Percentiles rank a stretch among this genome's conserved stretches.
phyloP scores from a whole-genome alignment of 2,797 vertebrate genomes.

The Cuculus canorus region DNA sequence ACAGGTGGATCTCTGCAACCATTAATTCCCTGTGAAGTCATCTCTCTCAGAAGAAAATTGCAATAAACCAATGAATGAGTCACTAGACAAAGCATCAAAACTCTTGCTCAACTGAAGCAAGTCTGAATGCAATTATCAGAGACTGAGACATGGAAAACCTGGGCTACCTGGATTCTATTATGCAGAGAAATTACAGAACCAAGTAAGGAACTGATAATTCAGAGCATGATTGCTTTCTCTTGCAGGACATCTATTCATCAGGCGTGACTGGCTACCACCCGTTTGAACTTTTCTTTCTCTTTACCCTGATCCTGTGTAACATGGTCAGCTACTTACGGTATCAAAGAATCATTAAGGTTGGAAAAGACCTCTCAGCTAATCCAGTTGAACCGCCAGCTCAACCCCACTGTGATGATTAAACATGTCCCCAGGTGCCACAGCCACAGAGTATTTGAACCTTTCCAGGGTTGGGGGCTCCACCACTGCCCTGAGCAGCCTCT shows the following conservation, averaged over 20 bases:
- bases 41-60: not conserved
- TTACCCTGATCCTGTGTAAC: rapidly evolving
- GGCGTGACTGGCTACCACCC: not conserved
- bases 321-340: rapidly evolving
- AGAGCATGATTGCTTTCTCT: not conserved
- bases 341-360: no score
- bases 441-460: no score
- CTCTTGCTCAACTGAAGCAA: not conserved
- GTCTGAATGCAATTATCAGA: not conserved
- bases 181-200: not conserved
- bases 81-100: not conserved
- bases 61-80: not conserved
- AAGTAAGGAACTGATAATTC: not conserved
- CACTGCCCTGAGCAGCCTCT: no score
- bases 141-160: rapidly evolving
- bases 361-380: no score
- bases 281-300: not conserved
- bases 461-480: no score
- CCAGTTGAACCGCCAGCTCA: no score
- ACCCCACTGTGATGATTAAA: no score
- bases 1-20: not conserved
- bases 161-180: not conserved
- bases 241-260: not conserved
- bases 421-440: no score
- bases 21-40: not conserved